Evolutionary conservation across 1,140 invertebrate species (phyloP).

Genomic region (Ylistrum balloti): DNA sequence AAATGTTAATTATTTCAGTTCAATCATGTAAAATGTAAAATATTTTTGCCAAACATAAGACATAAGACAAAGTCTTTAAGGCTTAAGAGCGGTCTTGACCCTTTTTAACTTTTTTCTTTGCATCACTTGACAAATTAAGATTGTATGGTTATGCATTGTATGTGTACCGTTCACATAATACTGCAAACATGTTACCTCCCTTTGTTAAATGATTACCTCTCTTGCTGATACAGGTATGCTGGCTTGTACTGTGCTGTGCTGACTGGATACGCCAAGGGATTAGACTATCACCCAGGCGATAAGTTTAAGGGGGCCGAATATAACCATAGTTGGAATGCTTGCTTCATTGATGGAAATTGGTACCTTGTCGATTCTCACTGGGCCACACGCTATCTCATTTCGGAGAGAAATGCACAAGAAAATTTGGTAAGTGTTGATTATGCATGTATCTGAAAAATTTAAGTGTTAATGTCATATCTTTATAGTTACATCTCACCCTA

Average conservation of each 20-base stretch:
- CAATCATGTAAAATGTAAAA: too few species aligned
- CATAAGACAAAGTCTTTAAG: too few species aligned
- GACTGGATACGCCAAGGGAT: constrained; percentile 99
- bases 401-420: constrained; percentile 81
- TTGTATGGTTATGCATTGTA: too few species aligned
- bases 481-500: too few species aligned
- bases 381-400: constrained; percentile 81
- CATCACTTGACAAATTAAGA: too few species aligned
- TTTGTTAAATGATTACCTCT: constrained; percentile 46
- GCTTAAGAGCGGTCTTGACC: too few species aligned
- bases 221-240: constrained; percentile 90
- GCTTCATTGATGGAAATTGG: constrained; percentile 81
- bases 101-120: too few species aligned
- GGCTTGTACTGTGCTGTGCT: constrained; percentile 99
- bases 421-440: constrained; percentile 80
- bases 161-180: too few species aligned
- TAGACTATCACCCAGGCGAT: constrained; percentile 96
- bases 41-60: too few species aligned
- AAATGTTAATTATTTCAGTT: too few species aligned
- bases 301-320: constrained; percentile 79
- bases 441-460: background rate
- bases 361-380: constrained; percentile 83
- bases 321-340: constrained; percentile 83
- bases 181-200: background rate
- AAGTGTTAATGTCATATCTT: too few species aligned